phyloP scores from a whole-genome alignment of 2,797 vertebrate species.

The Acanthopagrus latus region DNA sequence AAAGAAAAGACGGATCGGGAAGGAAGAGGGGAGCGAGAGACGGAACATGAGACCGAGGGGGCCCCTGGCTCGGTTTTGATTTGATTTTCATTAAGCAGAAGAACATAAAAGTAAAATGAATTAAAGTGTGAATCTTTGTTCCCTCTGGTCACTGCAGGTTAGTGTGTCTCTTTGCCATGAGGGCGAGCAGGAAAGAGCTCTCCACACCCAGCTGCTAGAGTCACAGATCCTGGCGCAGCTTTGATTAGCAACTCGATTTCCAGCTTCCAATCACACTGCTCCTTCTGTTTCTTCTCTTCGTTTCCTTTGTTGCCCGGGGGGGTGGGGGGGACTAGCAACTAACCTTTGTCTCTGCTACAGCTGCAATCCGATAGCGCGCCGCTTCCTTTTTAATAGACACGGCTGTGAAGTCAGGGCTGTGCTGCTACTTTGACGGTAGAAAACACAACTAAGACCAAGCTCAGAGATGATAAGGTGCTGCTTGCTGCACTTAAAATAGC shows the following conservation, averaged over 20 bases:
- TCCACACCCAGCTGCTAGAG: constrained; percentile 50
- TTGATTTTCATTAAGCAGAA: constrained; percentile 81
- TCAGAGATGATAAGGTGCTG: constrained; percentile 42
- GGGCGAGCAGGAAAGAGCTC: constrained; percentile 36
- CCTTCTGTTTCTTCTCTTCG: constrained; percentile 42
- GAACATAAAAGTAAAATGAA: constrained; percentile 80
- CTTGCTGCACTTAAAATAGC: constrained; percentile 51
- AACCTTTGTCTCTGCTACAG: constrained; percentile 53
- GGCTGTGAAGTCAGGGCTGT: constrained; percentile 32
- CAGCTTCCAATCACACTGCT: constrained; percentile 50
- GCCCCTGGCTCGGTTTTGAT: constrained; percentile 72
- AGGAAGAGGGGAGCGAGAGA: constrained; percentile 13
- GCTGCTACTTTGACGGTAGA: constrained; percentile 24
- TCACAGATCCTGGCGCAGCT: constrained; percentile 53
- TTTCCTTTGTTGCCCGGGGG: constrained; percentile 45
- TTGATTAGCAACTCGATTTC: constrained; percentile 70
- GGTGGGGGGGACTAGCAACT: constrained; percentile 14
- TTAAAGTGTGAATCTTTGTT: constrained; percentile 67
- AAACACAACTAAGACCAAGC: constrained; percentile 27
- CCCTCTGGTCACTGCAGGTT: constrained; percentile 67
- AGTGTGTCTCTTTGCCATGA: constrained; percentile 43
- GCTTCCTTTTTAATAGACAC: constrained; percentile 43
- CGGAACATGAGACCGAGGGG: constrained; percentile 30
- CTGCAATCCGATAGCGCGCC: constrained; percentile 16
- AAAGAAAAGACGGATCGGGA: constrained; percentile 20